phyloP scores from a whole-genome alignment of 2,113 vertebrate species.

The Pedionomus torquatus region DNA sequence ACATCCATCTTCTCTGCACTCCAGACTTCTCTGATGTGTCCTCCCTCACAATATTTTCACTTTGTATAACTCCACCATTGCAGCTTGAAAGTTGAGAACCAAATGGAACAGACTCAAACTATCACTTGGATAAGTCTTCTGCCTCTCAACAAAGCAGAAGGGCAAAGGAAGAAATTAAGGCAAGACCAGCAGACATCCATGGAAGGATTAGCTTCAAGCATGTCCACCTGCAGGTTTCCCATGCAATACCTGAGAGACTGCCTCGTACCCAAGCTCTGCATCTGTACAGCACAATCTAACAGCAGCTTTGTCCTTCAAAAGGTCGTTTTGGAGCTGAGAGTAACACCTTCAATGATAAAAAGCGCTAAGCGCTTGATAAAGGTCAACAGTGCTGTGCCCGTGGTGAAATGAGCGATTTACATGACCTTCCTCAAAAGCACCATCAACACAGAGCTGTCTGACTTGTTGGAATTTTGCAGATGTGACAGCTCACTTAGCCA shows the following conservation, averaged over 20 bases:
- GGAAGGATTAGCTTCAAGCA: background rate
- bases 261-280: background rate
- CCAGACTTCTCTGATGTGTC: background rate
- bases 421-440: background rate
- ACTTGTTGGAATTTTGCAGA: background rate
- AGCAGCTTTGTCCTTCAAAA: background rate
- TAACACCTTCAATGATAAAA: background rate
- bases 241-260: background rate
- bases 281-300: background rate
- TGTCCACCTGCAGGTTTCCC: background rate
- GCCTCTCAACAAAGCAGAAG: rapidly evolving
- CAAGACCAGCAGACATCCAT: background rate
- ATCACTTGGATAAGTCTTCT: background rate
- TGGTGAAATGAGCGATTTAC: background rate
- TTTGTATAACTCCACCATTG: rapidly evolving
- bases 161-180: background rate
- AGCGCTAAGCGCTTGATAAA: background rate
- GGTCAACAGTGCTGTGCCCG: background rate
- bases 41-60: background rate
- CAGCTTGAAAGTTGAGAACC: background rate
- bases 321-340: background rate
- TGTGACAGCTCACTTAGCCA: background rate
- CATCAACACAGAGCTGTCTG: background rate
- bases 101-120: background rate
- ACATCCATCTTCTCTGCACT: background rate